phyloP scores from a whole-genome alignment of 2,113 vertebrate species.

The Falco punctatus region DNA sequence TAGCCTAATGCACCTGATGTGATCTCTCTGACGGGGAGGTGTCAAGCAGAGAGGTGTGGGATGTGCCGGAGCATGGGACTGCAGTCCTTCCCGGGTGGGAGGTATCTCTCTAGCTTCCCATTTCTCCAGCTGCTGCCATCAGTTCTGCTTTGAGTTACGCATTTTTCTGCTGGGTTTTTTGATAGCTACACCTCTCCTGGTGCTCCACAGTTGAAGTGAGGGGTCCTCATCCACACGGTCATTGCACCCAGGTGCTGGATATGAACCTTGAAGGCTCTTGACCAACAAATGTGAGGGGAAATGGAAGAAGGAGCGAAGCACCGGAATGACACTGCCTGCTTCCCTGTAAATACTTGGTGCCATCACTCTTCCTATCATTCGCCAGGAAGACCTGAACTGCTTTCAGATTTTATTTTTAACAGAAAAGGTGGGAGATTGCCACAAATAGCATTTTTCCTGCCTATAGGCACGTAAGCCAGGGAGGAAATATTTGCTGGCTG shows the following conservation, averaged over 20 bases:
- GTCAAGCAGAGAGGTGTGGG: background rate
- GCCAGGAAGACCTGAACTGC: background rate
- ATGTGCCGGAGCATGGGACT: background rate
- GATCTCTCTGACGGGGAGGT: background rate
- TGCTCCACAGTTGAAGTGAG: background rate
- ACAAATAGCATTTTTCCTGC: background rate
- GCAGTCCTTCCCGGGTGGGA: background rate
- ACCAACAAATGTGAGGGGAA: background rate
- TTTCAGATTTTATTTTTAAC: background rate
- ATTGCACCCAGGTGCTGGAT: background rate
- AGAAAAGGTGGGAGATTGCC: background rate
- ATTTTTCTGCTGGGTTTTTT: background rate
- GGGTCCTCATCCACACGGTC: accelerated
- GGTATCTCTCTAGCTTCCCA: background rate
- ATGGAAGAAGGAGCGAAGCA: background rate
- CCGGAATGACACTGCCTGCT: background rate
- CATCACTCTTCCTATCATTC: background rate
- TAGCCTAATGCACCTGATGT: background rate
- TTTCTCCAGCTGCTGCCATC: background rate
- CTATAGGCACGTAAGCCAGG: background rate
- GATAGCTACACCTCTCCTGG: background rate
- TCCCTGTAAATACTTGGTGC: background rate
- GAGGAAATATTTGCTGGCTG: conserved; percentile 18
- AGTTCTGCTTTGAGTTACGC: background rate
- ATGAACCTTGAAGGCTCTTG: background rate